Conservation (phyloP, 2,797 vertebrate species). For the Miichthys miiuy region DNA sequence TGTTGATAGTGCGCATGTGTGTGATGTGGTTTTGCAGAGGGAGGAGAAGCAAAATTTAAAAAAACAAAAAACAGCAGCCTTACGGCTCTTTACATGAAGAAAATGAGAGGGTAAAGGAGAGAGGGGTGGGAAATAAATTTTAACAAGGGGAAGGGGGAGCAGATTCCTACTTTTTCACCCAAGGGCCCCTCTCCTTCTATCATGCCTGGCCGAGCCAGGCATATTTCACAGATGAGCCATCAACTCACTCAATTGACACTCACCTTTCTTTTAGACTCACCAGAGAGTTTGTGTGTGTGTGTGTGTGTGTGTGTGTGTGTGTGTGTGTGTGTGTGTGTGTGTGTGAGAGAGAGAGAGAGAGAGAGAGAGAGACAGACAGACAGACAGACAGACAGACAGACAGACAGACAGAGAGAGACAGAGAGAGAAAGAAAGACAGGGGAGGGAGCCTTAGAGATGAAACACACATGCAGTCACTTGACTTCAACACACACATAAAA, state of each 20-base stretch:
- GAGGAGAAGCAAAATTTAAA: conserved; percentile 22
- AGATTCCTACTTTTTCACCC: conserved; percentile 63
- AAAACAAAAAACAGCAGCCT: conserved; percentile 3
- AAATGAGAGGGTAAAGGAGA: conserved; percentile 45
- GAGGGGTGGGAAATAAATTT: conserved; percentile 47
- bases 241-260: conserved; percentile 48
- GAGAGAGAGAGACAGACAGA: no score
- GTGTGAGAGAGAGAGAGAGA: not conserved
- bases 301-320: conserved; percentile 15
- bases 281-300: conserved; percentile 3
- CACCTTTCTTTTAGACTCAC: conserved; percentile 58
- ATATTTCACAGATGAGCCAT: conserved; percentile 69
- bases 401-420: no score
- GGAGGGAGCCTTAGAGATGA: conserved; percentile 32
- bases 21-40: conserved; percentile 43
- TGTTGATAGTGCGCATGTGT: not conserved
- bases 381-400: not conserved
- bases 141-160: conserved; percentile 28
- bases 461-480: conserved; percentile 44
- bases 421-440: not conserved
- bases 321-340: not conserved
- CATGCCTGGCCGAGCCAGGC: conserved; percentile 34
- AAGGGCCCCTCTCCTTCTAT: conserved; percentile 49
- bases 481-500: conserved; percentile 48
- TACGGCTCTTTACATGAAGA: conserved; percentile 41